Percentiles rank a stretch among this genome's conserved stretches.
phyloP scores from a whole-genome alignment of 2,888 invertebrate genomes.

The Pammene fasciana region DNA sequence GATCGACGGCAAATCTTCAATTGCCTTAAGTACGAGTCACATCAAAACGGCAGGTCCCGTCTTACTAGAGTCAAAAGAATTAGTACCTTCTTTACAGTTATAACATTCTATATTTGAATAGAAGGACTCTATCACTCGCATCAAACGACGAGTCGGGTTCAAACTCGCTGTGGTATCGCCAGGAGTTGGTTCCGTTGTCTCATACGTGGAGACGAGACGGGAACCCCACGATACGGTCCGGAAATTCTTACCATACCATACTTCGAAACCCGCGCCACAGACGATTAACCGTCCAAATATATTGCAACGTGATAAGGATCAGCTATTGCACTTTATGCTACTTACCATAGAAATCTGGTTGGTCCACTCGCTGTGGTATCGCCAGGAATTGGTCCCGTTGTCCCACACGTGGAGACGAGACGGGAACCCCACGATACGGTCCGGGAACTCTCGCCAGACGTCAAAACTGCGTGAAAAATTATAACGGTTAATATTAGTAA shows the following conservation, averaged over 20 bases:
- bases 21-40: no score
- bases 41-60: no score
- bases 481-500: background rate
- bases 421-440: conserved; percentile 97
- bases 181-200: conserved; percentile 93
- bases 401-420: conserved; percentile 97
- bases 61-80: no score
- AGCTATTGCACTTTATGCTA: background rate
- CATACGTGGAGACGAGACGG: conserved; percentile 97
- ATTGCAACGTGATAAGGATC: no score
- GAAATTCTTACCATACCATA: conserved; percentile 99
- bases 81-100: no score
- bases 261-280: no score
- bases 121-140: no score
- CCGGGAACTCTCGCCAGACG: conserved; percentile 98
- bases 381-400: conserved; percentile 92
- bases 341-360: conserved; percentile 96
- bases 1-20: no score
- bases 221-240: conserved; percentile 97
- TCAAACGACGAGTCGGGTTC: no score
- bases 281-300: no score
- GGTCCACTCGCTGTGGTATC: conserved; percentile 98
- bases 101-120: no score
- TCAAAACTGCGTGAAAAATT: conserved; percentile 79
- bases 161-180: conserved; percentile 97